A percentile compares a stretch with the other conserved stretches of the same genome.
Evolutionary conservation across 1,140 invertebrate genomes (phyloP).

Genomic region (Micrasema minimum): DNA sequence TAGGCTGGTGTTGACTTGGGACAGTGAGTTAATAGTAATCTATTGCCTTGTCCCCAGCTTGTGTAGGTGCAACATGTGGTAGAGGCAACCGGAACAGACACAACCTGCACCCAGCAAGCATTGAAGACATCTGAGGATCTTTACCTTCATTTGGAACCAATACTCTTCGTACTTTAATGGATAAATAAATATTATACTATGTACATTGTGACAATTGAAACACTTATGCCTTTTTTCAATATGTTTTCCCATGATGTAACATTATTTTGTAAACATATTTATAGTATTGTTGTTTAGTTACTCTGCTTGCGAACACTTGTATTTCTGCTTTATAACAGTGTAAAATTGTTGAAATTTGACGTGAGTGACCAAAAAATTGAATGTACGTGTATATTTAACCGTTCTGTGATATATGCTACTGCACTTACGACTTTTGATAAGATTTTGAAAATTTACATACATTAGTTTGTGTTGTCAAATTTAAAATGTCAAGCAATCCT

Average conservation of each 20-base stretch:
- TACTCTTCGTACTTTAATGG: slow-evolving; percentile 23
- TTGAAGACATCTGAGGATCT: slow-evolving; percentile 90
- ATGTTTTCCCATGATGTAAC: slow-evolving; percentile 24
- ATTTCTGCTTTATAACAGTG: slow-evolving; percentile 20
- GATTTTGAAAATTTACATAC: slow-evolving; percentile 54
- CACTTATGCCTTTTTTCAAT: slow-evolving; percentile 26
- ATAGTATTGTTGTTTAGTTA: slow-evolving; percentile 10
- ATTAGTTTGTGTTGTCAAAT: slow-evolving; percentile 28
- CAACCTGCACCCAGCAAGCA: slow-evolving; percentile 86
- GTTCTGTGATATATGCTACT: slow-evolving; percentile 66
- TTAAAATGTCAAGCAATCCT: slow-evolving; percentile 83
- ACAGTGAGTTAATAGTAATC: no score
- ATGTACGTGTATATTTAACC: slow-evolving; percentile 54
- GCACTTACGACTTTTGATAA: slow-evolving; percentile 54
- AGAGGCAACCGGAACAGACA: slow-evolving; percentile 68
- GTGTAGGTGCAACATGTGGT: slow-evolving; percentile 81
- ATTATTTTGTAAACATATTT: slow-evolving; percentile 33
- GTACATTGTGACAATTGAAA: slow-evolving; percentile 26
- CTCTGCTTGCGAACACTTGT: slow-evolving; percentile 18
- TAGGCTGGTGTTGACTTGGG: no score
- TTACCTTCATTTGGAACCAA: slow-evolving; percentile 35
- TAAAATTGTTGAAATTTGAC: slow-evolving; percentile 19
- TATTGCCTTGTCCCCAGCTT: no score
- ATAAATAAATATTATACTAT: slow-evolving; percentile 30
- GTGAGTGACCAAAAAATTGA: slow-evolving; percentile 40